phyloP scores from a whole-genome alignment of 2,113 vertebrate genomes.

The Regulus satrapa region DNA sequence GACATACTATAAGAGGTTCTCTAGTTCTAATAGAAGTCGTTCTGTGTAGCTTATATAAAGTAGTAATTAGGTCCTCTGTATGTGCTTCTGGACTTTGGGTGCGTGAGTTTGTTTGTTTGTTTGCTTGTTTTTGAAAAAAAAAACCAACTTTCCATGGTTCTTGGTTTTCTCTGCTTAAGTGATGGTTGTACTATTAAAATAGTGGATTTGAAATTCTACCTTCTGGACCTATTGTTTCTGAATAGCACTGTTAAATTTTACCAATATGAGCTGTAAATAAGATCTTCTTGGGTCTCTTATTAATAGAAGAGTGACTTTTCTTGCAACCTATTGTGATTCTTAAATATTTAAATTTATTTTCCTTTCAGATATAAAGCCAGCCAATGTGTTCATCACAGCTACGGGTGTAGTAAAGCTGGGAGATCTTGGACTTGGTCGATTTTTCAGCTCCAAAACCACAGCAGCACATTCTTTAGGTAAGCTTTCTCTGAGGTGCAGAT shows the following conservation, averaged over 20 bases:
- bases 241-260: neutral
- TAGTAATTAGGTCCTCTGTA: neutral
- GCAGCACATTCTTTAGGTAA: conserved; percentile 96
- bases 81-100: neutral
- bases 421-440: conserved; percentile 92
- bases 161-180: neutral
- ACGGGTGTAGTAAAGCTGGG: conserved; percentile 97
- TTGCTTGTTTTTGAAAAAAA: neutral
- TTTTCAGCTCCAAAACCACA: conserved; percentile 98
- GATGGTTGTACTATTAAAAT: neutral
- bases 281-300: neutral
- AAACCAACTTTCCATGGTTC: neutral
- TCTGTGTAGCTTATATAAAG: neutral
- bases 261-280: neutral
- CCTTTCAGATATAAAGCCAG: conserved; percentile 91
- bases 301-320: neutral
- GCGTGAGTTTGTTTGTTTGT: neutral
- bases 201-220: neutral
- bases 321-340: neutral
- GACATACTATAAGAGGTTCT: neutral
- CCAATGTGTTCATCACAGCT: conserved; percentile 98
- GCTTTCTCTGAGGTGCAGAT: neutral
- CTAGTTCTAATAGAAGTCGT: neutral
- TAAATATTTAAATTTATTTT: neutral
- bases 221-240: neutral